Conservation (phyloP, 2,113 vertebrate species). For the Panthera uncia region DNA sequence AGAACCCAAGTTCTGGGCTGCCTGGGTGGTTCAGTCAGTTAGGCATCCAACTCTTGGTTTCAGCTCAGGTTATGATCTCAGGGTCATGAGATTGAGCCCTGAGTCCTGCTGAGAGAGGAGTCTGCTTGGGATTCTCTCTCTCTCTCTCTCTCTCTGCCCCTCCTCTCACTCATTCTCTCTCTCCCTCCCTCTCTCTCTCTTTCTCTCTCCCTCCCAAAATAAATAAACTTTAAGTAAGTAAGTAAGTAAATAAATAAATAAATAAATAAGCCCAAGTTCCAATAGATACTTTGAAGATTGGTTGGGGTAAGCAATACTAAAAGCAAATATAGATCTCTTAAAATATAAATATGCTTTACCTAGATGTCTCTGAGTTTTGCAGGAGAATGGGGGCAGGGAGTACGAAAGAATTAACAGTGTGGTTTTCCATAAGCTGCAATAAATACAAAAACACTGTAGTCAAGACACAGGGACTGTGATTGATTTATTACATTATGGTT, state of each 20-base stretch:
- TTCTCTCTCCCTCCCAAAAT: no score
- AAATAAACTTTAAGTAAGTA: no score
- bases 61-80: no score
- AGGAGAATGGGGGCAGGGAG: neutral
- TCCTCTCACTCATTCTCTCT: no score
- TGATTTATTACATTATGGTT: conserved; percentile 82
- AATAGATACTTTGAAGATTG: neutral
- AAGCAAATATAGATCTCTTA: conserved; percentile 33
- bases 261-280: neutral
- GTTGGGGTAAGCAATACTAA: neutral
- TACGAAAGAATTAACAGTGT: neutral
- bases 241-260: no score
- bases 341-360: conserved; percentile 54
- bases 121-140: no score
- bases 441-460: conserved; percentile 70
- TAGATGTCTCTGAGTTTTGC: conserved; percentile 18
- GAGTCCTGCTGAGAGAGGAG: no score
- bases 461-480: conserved; percentile 73
- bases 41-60: no score
- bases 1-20: neutral
- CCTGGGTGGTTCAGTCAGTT: no score
- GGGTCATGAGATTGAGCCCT: no score
- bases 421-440: conserved; percentile 67
- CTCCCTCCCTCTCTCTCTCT: no score
- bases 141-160: no score